Evolutionary conservation across 2,888 invertebrate species (phyloP), one percentile per base, ranked within the genome.

Genomic region (Diloba caeruleocephala): DNA sequence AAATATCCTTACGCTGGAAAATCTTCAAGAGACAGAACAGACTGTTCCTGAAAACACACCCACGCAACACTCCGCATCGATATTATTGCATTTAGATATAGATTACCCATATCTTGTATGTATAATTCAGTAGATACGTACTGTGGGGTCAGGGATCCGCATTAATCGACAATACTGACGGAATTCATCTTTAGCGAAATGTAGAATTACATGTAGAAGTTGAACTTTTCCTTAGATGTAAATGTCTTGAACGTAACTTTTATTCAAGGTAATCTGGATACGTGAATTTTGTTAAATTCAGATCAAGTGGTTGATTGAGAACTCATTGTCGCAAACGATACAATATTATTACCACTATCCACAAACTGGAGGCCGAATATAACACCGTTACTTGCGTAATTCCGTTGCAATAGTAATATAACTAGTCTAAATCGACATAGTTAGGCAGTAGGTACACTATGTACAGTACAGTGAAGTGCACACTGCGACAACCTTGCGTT

Each of bases 401-500:
- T 48, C 49, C 10, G 29, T 43, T 45, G 54, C 34, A 39, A 13
- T 46, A 29, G 42, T 49, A 48, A 48, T 29, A 48, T 65, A 44
- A 42, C 44, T n/a, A 44, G 43, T 57, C 14, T 59, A 36, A 48
- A 48, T 59, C 7, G 17, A 44, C 21, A 37, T 66, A 33, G 66
- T 60, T 63, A 33, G 38, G 31, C 42, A 36, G 42, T 25, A 32
- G 29, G 26, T 19, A 10, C 19, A 33, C 29, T 26, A 34, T 17
- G 28, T 7, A 39, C 25, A 29, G 37, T 14, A 38, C 37, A 50
- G 57, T 53, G 57, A 53, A 71, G 59, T 64, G 73, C 68, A 67
- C 63, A 64, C 67, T 71, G 76, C 76, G 79, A 71, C 79, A 87
- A 81, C 89, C 90, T 90, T 89, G 89, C 72, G 87, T 89, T 91